Base-by-base conservation (phyloP, 2,113 vertebrate genomes). In the Spea multiplicata region DNA sequence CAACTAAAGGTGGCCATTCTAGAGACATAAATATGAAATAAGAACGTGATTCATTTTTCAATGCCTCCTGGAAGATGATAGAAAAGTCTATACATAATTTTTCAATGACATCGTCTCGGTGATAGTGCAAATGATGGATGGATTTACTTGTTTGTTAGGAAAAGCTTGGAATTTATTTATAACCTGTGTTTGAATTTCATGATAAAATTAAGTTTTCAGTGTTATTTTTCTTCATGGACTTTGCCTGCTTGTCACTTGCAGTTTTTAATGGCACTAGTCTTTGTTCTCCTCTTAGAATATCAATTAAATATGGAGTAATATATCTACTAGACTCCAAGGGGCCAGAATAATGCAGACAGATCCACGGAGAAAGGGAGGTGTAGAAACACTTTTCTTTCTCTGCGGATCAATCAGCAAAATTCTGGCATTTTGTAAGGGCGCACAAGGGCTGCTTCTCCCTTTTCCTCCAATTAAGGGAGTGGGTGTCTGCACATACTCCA, bases 151-250 rank as follows among this genome's bases (percentile, higher is more conserved):
- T 78, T 47, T 71, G 46, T 64, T 64, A 45, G 57, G 59, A 52
- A 71, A 76, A 64, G 6, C 46, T 8, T 62, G 14, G 76, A 47
- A 71, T 65, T 64, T 52, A 71, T 71, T 78, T 78, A 49, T 71
- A 78, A 78, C 57, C 62, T 78, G 52, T 71, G 16, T 65, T 71
- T 71, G 68, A 75, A 66, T 75, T 66, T 49, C 47, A 44, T 75
- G 73, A 66, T 52, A 62, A 71, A 78, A 78, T 78, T 78, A 78
- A 45, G 59, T 71, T 78, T 78, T 61, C 53, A 78, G 47, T 53
- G 67, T 47, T 44, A 78, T 71, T 71, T 78, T 78, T 78, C 67
- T 78, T 78, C 76, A 78, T 50, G 67, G 50, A 71, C 57, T 44
- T 78, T 45, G 67, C 75, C 59, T 76, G 44, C 75, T 61, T 76